Conservation (phyloP, 2,113 vertebrate species). For the Heterocephalus glaber region DNA sequence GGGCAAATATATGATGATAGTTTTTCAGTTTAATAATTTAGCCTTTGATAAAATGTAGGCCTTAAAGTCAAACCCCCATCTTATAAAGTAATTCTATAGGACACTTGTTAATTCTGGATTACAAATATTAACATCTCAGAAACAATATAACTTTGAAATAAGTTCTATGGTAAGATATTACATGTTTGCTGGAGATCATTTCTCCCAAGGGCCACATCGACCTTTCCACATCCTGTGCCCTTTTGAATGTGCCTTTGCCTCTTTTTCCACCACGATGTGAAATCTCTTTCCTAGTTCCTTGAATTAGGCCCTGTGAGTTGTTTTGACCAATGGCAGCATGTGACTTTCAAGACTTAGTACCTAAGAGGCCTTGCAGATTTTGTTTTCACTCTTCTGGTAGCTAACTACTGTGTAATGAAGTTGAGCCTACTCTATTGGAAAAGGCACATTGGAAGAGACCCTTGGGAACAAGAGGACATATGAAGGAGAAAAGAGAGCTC, state of each 20-base stretch:
- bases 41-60: not conserved
- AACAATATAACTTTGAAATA: constrained; percentile 36
- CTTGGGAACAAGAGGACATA: not conserved
- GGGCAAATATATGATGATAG: not conserved
- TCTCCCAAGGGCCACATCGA: not conserved
- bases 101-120: not conserved
- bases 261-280: not conserved
- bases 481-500: not conserved
- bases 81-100: not conserved
- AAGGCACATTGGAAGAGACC: not conserved
- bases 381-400: constrained; percentile 22
- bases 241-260: not conserved
- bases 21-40: constrained; percentile 51
- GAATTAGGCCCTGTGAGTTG: not conserved
- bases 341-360: not conserved
- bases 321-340: not conserved
- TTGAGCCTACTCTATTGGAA: not conserved
- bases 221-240: not conserved
- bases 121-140: constrained; percentile 40
- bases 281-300: not conserved
- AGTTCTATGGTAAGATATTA: not conserved
- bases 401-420: not conserved
- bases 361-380: not conserved
- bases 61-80: constrained; percentile 25
- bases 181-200: not conserved